A percentile compares a stretch with the other conserved stretches of the same genome.
Conservation (phyloP, 2,888 invertebrate species). For the Drosophila cognata region DNA sequence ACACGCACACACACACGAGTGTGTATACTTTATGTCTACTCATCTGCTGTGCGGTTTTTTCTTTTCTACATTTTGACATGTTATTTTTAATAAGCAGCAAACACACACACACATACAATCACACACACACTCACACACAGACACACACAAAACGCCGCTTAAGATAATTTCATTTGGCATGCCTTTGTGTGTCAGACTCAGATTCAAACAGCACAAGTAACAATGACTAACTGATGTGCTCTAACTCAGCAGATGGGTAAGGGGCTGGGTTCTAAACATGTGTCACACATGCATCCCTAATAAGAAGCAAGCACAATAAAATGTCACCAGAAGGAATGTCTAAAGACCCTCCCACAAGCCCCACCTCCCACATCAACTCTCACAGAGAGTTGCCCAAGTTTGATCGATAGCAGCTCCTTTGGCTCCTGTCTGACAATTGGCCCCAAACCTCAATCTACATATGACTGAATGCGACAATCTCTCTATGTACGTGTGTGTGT, state of each 20-base stretch:
- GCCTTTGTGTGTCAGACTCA: conserved; percentile 39
- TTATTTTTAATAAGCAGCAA: conserved; percentile 75
- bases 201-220: conserved; percentile 32
- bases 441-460: conserved; percentile 17
- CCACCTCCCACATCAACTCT: not conserved
- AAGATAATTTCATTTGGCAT: conserved; percentile 57
- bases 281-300: conserved; percentile 69
- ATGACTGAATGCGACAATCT: conserved; percentile 24
- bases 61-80: conserved; percentile 66
- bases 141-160: conserved; percentile 47
- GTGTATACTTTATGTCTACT: conserved; percentile 51
- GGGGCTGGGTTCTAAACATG: conserved; percentile 36
- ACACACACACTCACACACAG: conserved; percentile 11
- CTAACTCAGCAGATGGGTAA: conserved; percentile 18
- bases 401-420: conserved; percentile 72
- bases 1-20: not conserved
- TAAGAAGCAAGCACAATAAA: conserved; percentile 61
- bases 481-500: not conserved
- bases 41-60: conserved; percentile 51
- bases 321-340: conserved; percentile 62
- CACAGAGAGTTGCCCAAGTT: conserved; percentile 46
- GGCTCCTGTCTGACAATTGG: conserved; percentile 28
- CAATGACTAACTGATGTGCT: conserved; percentile 53
- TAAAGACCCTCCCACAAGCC: conserved; percentile 19
- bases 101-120: not conserved